Base-by-base conservation (phyloP, 2,113 vertebrate species). In the Heterocephalus glaber region DNA sequence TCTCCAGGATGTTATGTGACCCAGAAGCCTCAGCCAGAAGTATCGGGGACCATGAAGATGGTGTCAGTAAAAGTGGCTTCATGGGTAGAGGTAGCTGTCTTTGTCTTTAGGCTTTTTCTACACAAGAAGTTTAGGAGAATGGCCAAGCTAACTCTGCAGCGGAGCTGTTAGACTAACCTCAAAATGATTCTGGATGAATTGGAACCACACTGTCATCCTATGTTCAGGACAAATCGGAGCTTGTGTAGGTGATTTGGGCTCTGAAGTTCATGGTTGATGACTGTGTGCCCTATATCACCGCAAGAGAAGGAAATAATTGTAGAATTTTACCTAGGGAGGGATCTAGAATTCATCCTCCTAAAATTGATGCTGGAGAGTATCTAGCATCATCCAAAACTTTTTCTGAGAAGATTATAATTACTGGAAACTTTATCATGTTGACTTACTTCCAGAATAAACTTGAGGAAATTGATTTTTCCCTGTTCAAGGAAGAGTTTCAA, bases 401-500 rank as follows among this genome's bases (percentile, higher is more conserved):
- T 87, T 91, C 74, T 41, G 68, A 89, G 92, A 95, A 87, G 60
- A 60, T 96, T 84, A 84, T 86, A 83, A 63, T 94, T 61, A 87
- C 60, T 80, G 52, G 33, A 90, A 95, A 10, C 33, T 96, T 94
- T 82, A 84, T 86, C 92, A 82, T 91, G 24, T 80, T 96, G 93
- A 95, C 89, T 68, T 89, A 89, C 58, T 94, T 97, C 28, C 19
- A 79, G 80, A 84, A 90, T 85, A 92, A 96, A 92, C 63, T 89
- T 86, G 72, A 95, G n/a, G 33, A 92, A 90, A 93, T 90, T 95
- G 89, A 83, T 94, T 96, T 96, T 90, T 30, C 33, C 90, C 68
- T 94, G 72, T 89, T 84, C 26, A 93, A 92, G 90, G 58, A 38
- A 68, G 49, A 90, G 66, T 52, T 76, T 86, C 7, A 86, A 94